These are phyloP conservation scores for Drosophila histrio DNA, from an alignment of 2,888 invertebrate genomes.

Conservation along the genomic window DNA sequence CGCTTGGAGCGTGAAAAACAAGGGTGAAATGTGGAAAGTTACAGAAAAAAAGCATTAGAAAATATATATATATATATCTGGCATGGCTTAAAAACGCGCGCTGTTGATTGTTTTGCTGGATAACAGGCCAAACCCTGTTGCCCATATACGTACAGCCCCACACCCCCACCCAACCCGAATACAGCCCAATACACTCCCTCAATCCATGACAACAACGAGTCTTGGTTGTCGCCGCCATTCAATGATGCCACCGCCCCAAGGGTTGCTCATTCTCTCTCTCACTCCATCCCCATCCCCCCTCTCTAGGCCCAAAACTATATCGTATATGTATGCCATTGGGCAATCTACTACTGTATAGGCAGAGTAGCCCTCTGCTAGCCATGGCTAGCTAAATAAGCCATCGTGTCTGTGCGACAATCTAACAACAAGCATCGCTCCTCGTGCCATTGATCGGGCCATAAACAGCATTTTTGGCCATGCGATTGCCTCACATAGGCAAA, in stretches of 20 bases:
- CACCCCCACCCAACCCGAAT: background rate
- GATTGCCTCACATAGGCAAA: conserved; percentile 77
- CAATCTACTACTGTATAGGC: conserved; percentile 42
- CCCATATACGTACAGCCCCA: conserved; percentile 32
- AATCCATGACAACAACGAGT: conserved; percentile 12
- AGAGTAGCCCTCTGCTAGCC: conserved; percentile 9
- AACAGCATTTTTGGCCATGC: conserved; percentile 72
- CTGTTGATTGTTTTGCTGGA: conserved; percentile 78
- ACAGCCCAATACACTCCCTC: background rate
- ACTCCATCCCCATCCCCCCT: background rate
- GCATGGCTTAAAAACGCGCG: conserved; percentile 77
- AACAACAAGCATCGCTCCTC: conserved; percentile 61
- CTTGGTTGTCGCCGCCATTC: conserved; percentile 70
- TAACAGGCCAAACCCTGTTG: conserved; percentile 62
- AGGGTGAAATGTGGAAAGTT: conserved; percentile 81
- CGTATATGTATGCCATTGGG: conserved; percentile 61
- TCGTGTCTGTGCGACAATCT: conserved; percentile 64
- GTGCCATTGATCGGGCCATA: conserved; percentile 72
- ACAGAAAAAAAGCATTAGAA: conserved; percentile 80
- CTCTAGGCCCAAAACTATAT: conserved; percentile 40
- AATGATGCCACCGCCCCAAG: conserved; percentile 52
- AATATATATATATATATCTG: conserved; percentile 78
- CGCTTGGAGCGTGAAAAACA: conserved; percentile 80
- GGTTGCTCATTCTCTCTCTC: conserved; percentile 50
- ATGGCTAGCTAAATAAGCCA: conserved; percentile 66